Base-by-base conservation (phyloP, 2,797 vertebrate species). In the Cheirogaleus major region DNA sequence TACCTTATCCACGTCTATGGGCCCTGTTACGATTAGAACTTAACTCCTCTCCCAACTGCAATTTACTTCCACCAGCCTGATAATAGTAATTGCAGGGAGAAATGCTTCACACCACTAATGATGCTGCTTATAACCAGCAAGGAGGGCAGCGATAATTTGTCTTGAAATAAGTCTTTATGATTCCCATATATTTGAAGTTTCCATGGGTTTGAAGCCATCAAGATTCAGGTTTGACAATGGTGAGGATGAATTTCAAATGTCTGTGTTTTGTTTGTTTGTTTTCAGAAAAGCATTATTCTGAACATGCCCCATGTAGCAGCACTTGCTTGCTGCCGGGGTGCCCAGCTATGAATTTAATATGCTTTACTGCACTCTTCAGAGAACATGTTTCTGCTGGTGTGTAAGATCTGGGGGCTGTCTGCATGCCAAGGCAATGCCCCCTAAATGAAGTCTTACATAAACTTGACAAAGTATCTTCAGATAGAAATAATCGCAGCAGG, bases 1-100 rank as follows among this genome's bases (percentile, higher is more conserved):
- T 95, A 97, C 96, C 93, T 91, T 96, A 97, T 95, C 96, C 95
- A 83, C 22, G 10, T 73, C 81, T 30, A n/a, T 25, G 7, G 94
- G 81, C 70, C 48, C 55, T 85, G 81, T 61, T 76, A 82, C 3
- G 23, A 88, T 72, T 48, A 89, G 70, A 93, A 79, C 50, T 30
- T 63, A 10, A 38, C 91, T 73, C 41, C 52, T 45, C 73, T 93
- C 63, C 72, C 69, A n/a, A 59, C 30, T 89, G 89, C 95, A 93
- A 69, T 61, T 55, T 50, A 92, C 0, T 0, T 65, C 95, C 95
- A 96, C 88, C 17, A 85, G 43, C 11, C 85, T 0, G 0, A 87
- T 84, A 87, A 96, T 93, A 96, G 84, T 95, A 93, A 92, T 57
- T 67, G 82, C 73, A 59, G 86, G 94, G 91, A 95, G 95, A 80